These are phyloP conservation scores for Pholis gunnellus DNA, from an alignment of 2,113 vertebrate genomes.

Conservation along the genomic window DNA sequence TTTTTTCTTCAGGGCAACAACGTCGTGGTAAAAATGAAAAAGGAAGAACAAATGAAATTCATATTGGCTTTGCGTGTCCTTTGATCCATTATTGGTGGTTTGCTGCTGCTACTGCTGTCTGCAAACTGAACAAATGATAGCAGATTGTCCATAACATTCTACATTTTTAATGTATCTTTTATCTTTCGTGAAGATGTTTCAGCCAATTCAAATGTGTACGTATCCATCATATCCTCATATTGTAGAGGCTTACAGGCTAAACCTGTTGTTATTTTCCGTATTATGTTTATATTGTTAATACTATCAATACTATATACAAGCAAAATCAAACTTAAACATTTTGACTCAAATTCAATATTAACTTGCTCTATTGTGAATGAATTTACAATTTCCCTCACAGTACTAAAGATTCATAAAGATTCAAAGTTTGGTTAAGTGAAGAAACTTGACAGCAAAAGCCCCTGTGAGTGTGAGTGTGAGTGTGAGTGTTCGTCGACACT, in stretches of 20 bases:
- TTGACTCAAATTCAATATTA: background rate
- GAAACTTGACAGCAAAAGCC: constrained; percentile 13
- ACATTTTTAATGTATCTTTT: background rate
- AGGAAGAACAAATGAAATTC: background rate
- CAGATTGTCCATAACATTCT: background rate
- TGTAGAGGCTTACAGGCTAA: background rate
- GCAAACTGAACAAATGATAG: constrained; percentile 9
- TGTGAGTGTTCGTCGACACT: constrained; percentile 32
- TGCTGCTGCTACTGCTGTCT: background rate
- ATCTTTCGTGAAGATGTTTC: background rate
- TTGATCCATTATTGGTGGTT: background rate
- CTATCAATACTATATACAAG: background rate
- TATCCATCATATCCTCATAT: background rate
- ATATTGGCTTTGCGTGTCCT: background rate
- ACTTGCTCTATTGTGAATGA: background rate
- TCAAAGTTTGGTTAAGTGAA: constrained; percentile 7
- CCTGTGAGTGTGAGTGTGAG: constrained; percentile 12
- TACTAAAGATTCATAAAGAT: background rate
- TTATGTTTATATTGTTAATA: constrained; percentile 3
- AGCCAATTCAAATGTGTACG: background rate
- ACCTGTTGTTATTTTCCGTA: background rate
- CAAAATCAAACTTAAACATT: background rate
- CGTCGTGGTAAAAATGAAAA: background rate
- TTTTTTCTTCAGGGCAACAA: constrained; percentile 9
- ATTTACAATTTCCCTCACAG: background rate